These are phyloP conservation scores for Brachirus orientalis DNA, from an alignment of 2,113 vertebrate genomes.

Conservation along the genomic window DNA sequence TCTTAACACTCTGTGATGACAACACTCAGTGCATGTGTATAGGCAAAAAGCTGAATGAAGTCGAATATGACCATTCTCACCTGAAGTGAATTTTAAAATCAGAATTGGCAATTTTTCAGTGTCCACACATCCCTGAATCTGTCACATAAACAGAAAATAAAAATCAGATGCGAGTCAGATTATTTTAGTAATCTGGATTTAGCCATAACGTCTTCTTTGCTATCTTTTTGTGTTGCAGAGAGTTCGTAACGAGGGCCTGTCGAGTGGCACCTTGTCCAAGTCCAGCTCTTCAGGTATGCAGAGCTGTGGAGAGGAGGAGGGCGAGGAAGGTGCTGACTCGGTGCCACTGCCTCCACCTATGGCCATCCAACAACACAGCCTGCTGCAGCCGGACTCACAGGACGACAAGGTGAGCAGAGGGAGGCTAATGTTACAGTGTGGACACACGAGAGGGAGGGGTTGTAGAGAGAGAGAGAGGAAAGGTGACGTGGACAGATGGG, in stretches of 20 bases:
- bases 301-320: conserved; percentile 98
- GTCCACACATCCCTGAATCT: too few relatives aligned
- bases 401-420: conserved; percentile 93
- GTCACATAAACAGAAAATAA: too few relatives aligned
- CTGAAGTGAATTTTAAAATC: too few relatives aligned
- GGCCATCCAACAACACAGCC: conserved; percentile 99
- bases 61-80: too few relatives aligned
- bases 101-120: too few relatives aligned
- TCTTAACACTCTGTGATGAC: too few relatives aligned
- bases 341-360: conserved; percentile 96
- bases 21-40: too few relatives aligned
- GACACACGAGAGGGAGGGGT: background rate
- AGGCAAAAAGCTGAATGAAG: too few relatives aligned
- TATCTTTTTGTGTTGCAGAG: conserved; percentile 80
- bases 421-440: background rate
- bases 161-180: too few relatives aligned
- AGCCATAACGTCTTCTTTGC: too few relatives aligned
- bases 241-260: conserved; percentile 94
- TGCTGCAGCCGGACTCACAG: conserved; percentile 95
- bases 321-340: conserved; percentile 93
- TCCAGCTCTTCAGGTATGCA: conserved; percentile 99
- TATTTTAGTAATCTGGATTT: too few relatives aligned
- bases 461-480: background rate
- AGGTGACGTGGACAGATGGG: too few relatives aligned
- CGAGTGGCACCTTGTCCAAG: conserved; percentile 96